Base-by-base conservation (phyloP, 2,797 vertebrate species). In the Distichodus sexfasciatus region DNA sequence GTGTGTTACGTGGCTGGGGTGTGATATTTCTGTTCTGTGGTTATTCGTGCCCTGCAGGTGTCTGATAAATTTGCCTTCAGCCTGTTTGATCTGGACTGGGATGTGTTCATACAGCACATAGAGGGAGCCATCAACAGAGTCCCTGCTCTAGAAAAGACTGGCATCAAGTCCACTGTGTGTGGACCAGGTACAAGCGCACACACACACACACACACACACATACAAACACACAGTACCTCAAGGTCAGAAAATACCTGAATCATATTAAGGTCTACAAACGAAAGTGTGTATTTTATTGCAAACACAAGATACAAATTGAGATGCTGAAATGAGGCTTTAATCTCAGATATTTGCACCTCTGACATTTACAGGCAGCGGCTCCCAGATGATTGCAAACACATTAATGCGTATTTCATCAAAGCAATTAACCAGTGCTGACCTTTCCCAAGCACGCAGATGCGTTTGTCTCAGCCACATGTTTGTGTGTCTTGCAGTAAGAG, bases 51-150 rank as follows among this genome's bases (percentile, higher is more conserved):
- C 3, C 65, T 69, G 38, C 64, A 99, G 97, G 94, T 97, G 3
- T 94, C 92, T 0, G 94, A 98, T 76, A 91, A 92, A 47, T 99
- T 99, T 83, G 92, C 94, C 66, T 99, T 99, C 73, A 93, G 97
- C 74, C 92, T 99, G 74, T 99, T 99, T 76, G 96, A 99, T 74
- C 85, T 99, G 88, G 92, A 99, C 83, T 99, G 97, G 97, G 96
- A 99, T 1, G 91, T 98, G 11, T 99, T 98, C 80, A 90, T 80
- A 75, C 95, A 95, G 69, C 94, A 98, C 77, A 96, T 98, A 0
- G 93, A 96, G 40, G 97, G 97, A 0, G 96, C 96, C 1, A 60
- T 99, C 72, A 94, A 95, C 84, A 89, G 97, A 28, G 91, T 98
- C 11, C 96, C 97, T 0, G 86, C 79, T 47, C 87, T 99, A 83